Percentiles rank a stretch among this genome's conserved stretches.
phyloP scores from a whole-genome alignment of 2,113 vertebrate species.

The Microtus ochrogaster region DNA sequence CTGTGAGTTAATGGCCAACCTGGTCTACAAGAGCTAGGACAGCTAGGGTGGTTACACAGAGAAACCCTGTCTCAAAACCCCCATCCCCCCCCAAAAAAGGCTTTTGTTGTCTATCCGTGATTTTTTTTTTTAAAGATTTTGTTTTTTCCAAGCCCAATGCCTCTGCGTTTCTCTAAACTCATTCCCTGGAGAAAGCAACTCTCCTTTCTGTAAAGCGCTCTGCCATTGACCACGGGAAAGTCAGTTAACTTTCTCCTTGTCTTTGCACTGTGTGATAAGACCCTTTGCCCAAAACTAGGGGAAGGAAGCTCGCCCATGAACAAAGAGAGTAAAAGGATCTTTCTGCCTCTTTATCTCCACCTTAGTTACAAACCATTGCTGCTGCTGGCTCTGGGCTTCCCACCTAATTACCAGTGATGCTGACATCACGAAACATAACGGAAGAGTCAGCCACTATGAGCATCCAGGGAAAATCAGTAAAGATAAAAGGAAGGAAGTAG shows the following conservation, averaged over 20 bases:
- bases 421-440: neutral
- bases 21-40: too few relatives aligned
- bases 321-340: neutral
- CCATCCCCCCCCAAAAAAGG: too few relatives aligned
- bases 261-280: neutral
- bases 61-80: too few relatives aligned
- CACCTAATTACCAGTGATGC: neutral
- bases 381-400: neutral
- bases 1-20: too few relatives aligned
- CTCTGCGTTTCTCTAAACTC: neutral
- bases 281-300: neutral
- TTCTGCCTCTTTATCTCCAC: neutral
- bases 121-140: neutral
- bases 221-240: neutral
- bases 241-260: neutral
- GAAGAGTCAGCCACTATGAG: neutral
- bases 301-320: neutral
- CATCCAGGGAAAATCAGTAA: neutral
- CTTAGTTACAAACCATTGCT: neutral
- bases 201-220: neutral
- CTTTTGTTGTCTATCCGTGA: neutral
- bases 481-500: slow-evolving; percentile 22
- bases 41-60: too few relatives aligned
- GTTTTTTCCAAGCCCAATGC: neutral
- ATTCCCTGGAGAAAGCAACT: neutral